Evolutionary conservation across 2,888 invertebrate genomes (phyloP), one percentile per base, ranked within the genome.

Genomic region (Noctuana brunneofusca): DNA sequence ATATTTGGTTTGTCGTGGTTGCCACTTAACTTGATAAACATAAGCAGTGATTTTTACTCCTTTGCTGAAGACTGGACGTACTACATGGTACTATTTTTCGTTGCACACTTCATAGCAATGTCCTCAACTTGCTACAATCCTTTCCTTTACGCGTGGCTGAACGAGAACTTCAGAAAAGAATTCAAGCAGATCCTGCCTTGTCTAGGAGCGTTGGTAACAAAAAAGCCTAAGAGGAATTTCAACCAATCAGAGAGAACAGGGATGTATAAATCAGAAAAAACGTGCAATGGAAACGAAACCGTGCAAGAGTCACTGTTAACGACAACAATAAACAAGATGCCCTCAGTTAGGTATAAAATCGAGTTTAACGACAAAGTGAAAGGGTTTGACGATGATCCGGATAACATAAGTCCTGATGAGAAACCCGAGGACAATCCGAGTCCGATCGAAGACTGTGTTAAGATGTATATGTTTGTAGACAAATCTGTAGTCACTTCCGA

Each of bases 81-180:
- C 79, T 96, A 96, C 80, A 94, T 94, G 81, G 89, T 96, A 55
- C 91, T 95, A 68, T 98, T 97, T 81, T 96, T 97, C 80, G 83
- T 95, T 65, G 94, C 96, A 4, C 98, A 98, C 80, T 94, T 96
- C 64, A 93, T 97, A 69, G 98, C 98, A 38, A 97, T 98, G 97
- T 96, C 97, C 75, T 97, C 97, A 64, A 97, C 96, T 1, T 97
- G 97, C 83, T 98, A 98, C 92, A 98, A 98, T 83, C 97, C 97
- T 0, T 97, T 98, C 80, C 92, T 98, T 12, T 98, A 98, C 87
- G 98, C 98, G 16, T 98, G 98, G 97, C 93, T 98, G 84, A 98
- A 98, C 85, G 98, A 97, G 71, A 97, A 97, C 87, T 98, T 98
- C 82, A 93, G 97, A 54, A 97, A 97, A 79, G 97, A 97, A 81